These are phyloP conservation scores for Elephas maximus DNA, from an alignment of 2,113 vertebrate genomes.

Conservation along the genomic window DNA sequence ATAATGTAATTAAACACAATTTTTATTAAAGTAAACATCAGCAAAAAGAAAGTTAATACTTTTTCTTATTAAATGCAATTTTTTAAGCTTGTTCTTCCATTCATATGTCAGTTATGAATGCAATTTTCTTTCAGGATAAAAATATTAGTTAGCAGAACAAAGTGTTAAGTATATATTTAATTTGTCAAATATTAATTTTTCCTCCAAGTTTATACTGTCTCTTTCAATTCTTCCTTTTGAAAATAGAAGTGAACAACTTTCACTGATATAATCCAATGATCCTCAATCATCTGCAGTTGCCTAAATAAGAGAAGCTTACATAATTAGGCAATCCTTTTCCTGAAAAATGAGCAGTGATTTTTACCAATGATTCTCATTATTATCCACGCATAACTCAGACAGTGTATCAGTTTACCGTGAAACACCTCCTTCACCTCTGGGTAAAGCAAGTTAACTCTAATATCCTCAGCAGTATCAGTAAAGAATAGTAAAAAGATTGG, in stretches of 20 bases:
- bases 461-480: neutral
- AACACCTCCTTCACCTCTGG: neutral
- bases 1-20: slow-evolving; percentile 28
- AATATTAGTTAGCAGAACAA: neutral
- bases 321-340: slow-evolving; percentile 1
- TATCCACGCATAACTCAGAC: neutral
- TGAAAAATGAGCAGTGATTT: slow-evolving; percentile 27
- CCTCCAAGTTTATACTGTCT: neutral
- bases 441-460: slow-evolving; percentile 27
- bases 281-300: neutral
- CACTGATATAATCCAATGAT: slow-evolving; percentile 8
- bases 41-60: neutral
- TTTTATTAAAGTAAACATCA: slow-evolving; percentile 60
- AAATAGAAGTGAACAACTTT: slow-evolving; percentile 32
- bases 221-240: slow-evolving; percentile 10
- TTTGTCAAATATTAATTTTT: slow-evolving; percentile 59
- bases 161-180: neutral
- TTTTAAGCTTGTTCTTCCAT: slow-evolving; percentile 36
- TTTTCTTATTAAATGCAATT: slow-evolving; percentile 11
- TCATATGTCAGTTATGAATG: neutral
- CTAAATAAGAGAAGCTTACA: neutral
- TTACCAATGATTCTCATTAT: neutral
- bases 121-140: slow-evolving; percentile 47
- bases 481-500: slow-evolving; percentile 40
- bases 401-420: neutral